These are phyloP conservation scores for Percopsis transmontana DNA, from an alignment of 2,113 vertebrate species.

Conservation along the genomic window DNA sequence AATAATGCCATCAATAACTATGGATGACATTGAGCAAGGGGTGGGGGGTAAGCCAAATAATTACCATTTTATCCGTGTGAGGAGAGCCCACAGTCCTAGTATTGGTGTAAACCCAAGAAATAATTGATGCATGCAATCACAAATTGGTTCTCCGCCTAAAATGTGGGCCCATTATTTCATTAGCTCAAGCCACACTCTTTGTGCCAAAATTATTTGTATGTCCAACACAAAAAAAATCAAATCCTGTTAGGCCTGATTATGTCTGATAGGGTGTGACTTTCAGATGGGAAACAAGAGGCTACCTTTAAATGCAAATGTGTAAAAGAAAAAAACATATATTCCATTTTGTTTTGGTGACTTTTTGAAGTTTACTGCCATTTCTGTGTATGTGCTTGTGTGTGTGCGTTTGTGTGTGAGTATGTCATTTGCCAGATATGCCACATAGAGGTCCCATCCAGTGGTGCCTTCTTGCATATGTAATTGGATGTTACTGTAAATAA, in stretches of 20 bases:
- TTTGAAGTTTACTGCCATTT: slow-evolving; percentile 29
- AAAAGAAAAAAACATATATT: slow-evolving; percentile 38
- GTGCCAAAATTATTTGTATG: slow-evolving; percentile 77
- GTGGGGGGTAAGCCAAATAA: slow-evolving; percentile 64
- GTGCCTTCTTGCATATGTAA: slow-evolving; percentile 79
- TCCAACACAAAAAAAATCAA: slow-evolving; percentile 79
- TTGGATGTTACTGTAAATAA: slow-evolving; percentile 83
- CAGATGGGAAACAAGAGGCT: slow-evolving; percentile 41
- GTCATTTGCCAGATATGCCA: slow-evolving; percentile 62
- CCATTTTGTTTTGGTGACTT: slow-evolving; percentile 20
- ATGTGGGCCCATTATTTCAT: slow-evolving; percentile 81
- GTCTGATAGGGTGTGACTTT: slow-evolving; percentile 51
- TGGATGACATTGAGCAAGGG: slow-evolving; percentile 49
- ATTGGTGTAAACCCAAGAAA: slow-evolving; percentile 78
- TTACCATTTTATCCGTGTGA: slow-evolving; percentile 74
- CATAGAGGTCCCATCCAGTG: slow-evolving; percentile 70
- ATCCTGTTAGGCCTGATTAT: slow-evolving; percentile 75
- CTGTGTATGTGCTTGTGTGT: slow-evolving; percentile 30
- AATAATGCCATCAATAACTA: slow-evolving; percentile 50
- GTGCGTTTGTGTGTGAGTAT: slow-evolving; percentile 24
- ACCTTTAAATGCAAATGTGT: slow-evolving; percentile 52
- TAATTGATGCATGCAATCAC: slow-evolving; percentile 83
- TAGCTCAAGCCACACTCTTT: slow-evolving; percentile 74
- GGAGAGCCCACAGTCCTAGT: slow-evolving; percentile 65
- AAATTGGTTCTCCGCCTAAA: slow-evolving; percentile 82